Evolutionary conservation across 2,113 vertebrate genomes (phyloP).

Genomic region (Caranx melampygus): DNA sequence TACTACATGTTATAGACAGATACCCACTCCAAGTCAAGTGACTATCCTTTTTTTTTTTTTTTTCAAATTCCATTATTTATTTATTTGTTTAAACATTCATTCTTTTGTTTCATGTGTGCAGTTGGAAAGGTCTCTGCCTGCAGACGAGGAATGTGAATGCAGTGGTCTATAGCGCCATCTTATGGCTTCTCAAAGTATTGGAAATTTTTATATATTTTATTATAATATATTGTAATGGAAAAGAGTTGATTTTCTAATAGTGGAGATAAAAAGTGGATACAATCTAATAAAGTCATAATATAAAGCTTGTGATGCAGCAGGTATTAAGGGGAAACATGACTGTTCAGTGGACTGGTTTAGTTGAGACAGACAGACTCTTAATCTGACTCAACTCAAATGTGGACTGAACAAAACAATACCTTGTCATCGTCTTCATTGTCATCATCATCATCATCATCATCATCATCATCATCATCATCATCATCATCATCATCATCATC

Average conservation of each 20-base stretch:
- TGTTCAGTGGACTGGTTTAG: too few species aligned
- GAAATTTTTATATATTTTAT: neutral
- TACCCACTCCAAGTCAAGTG: neutral
- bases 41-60: too few species aligned
- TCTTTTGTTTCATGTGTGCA: neutral
- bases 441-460: neutral
- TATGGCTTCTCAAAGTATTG: slow-evolving; percentile 18
- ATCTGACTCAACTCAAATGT: too few species aligned
- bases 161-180: slow-evolving; percentile 66
- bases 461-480: too few species aligned
- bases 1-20: neutral
- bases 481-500: neutral
- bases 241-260: neutral
- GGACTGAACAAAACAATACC: too few species aligned
- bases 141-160: neutral
- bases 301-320: neutral
- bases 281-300: neutral
- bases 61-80: too few species aligned
- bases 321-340: too few species aligned
- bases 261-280: neutral
- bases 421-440: too few species aligned
- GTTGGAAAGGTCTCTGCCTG: neutral
- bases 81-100: too few species aligned
- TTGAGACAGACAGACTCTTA: too few species aligned
- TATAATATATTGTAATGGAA: neutral